Conservation (phyloP, 2,888 invertebrate species). For the Marronus borbonicus region DNA sequence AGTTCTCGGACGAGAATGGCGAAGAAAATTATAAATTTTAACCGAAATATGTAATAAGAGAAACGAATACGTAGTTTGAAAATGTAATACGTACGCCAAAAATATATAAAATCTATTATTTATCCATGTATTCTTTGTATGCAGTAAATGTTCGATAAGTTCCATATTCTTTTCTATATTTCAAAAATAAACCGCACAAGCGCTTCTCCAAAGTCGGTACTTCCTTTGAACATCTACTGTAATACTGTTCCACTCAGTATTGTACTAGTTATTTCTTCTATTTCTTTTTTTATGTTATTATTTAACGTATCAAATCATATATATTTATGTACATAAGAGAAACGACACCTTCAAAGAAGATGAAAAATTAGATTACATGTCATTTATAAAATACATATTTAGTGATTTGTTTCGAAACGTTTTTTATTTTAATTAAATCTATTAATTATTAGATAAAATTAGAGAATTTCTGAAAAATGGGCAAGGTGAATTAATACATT, state of each 20-base stretch:
- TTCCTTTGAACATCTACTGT: no score
- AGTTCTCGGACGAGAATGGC: background rate
- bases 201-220: no score
- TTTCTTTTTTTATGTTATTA: background rate
- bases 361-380: conserved; percentile 23
- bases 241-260: no score
- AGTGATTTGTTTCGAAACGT: background rate
- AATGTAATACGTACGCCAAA: background rate
- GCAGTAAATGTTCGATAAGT: conserved; percentile 6
- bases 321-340: conserved; percentile 10
- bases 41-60: background rate
- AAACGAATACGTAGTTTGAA: background rate
- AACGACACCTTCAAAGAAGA: background rate
- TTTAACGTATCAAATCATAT: conserved; percentile 1
- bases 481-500: no score
- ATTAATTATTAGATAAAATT: no score
- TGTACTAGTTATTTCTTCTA: background rate
- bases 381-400: conserved; percentile 24
- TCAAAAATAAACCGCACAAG: no score
- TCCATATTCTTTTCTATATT: background rate
- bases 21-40: background rate
- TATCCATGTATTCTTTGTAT: background rate
- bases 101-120: background rate
- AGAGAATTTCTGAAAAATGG: no score
- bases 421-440: no score